phyloP scores from a whole-genome alignment of 1,140 invertebrate species.

The Drosophila ironensis region DNA sequence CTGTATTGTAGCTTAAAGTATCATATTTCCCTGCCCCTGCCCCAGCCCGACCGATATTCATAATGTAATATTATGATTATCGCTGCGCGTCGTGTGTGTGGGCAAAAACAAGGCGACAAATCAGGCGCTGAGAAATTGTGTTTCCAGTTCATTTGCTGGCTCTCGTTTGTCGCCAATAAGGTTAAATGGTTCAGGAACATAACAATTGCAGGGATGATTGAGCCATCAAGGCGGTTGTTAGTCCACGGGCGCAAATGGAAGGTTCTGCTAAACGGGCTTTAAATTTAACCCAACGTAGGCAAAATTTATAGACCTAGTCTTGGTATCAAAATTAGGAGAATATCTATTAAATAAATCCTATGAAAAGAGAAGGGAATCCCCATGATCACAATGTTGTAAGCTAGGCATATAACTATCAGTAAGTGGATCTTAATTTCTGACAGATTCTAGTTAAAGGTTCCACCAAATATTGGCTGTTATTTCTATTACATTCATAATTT shows the following conservation, averaged over 20 bases:
- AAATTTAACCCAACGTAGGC: neutral
- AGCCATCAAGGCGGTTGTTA: conserved; percentile 18
- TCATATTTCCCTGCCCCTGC: conserved; percentile 54
- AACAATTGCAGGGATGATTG: conserved; percentile 53
- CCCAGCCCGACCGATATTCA: too few relatives aligned
- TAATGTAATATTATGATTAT: conserved; percentile 46
- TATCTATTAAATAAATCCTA: too few relatives aligned
- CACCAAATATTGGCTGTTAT: too few relatives aligned
- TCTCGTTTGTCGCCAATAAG: conserved; percentile 12
- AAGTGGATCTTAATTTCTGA: too few relatives aligned
- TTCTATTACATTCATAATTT: too few relatives aligned
- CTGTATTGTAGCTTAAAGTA: conserved; percentile 65
- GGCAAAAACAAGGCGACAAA: conserved; percentile 38
- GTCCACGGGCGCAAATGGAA: neutral
- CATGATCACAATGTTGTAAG: too few relatives aligned
- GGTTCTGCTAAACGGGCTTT: neutral
- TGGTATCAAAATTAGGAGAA: too few relatives aligned
- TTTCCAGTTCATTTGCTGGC: conserved; percentile 58
- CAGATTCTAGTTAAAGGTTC: too few relatives aligned
- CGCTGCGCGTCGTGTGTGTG: conserved; percentile 5
- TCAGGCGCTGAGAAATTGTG: conserved; percentile 42
- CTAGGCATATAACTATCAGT: too few relatives aligned
- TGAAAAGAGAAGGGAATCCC: too few relatives aligned
- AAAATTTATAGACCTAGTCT: too few relatives aligned
- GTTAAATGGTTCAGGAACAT: conserved; percentile 31